A percentile compares a stretch with the other conserved stretches of the same genome.
Evolutionary conservation across 2,888 invertebrate species (phyloP).

Genomic region (Abrostola triplasia): DNA sequence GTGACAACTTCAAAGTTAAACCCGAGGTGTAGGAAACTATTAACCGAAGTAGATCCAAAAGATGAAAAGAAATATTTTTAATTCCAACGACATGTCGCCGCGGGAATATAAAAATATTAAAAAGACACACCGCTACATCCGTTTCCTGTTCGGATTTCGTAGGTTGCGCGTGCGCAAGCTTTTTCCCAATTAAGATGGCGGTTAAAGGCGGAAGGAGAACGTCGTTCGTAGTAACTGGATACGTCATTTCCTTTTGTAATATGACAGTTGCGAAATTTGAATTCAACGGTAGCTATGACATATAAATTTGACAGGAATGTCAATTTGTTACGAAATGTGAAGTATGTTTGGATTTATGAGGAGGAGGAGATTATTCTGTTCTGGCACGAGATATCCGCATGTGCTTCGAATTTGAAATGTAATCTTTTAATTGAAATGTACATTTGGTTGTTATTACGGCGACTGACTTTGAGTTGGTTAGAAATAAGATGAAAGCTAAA

Average conservation of each 20-base stretch:
- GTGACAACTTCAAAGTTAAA: conserved; percentile 74
- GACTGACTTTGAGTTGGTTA: not conserved
- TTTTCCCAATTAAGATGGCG: conserved; percentile 69
- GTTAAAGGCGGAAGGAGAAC: conserved; percentile 62
- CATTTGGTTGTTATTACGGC: not conserved
- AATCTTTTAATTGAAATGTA: conserved; percentile 11
- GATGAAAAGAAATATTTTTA: conserved; percentile 84
- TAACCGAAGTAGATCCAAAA: conserved; percentile 65
- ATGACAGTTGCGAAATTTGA: conserved; percentile 62
- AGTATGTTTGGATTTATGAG: conserved; percentile 2
- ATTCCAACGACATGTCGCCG: conserved; percentile 74
- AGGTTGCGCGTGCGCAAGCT: conserved; percentile 63
- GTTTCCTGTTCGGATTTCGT: conserved; percentile 79
- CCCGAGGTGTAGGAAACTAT: conserved; percentile 71
- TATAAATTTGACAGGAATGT: conserved; percentile 50
- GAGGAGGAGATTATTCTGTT: too few relatives aligned
- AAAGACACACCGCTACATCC: conserved; percentile 83
- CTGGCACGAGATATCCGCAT: conserved; percentile 22
- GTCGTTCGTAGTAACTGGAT: conserved; percentile 57
- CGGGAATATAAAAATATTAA: conserved; percentile 83
- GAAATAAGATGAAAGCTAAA: not conserved
- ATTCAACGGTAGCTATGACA: conserved; percentile 43
- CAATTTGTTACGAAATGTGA: conserved; percentile 37
- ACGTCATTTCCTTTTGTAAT: conserved; percentile 51
- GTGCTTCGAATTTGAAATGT: conserved; percentile 9